phyloP scores from a whole-genome alignment of 23 tunicate species.

The Phallusia fumigata region DNA sequence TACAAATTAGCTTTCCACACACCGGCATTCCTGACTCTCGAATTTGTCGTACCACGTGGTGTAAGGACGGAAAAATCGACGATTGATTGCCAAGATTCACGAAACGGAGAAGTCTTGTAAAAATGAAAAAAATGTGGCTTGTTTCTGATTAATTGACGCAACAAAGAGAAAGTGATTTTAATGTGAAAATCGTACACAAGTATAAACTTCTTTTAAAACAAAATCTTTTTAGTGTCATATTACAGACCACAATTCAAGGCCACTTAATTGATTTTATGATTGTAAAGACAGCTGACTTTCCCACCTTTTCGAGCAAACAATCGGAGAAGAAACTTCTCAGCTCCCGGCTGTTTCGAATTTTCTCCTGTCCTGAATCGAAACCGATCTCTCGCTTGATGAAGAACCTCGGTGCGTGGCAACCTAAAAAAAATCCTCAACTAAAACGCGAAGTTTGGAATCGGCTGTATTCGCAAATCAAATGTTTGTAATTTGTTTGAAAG shows the following conservation, averaged over 20 bases:
- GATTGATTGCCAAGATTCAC: not conserved
- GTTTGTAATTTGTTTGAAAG: no score
- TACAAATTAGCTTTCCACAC: not conserved
- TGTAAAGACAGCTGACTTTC: no score
- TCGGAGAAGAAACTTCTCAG: not conserved
- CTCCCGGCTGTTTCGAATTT: not conserved
- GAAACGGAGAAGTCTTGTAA: not conserved
- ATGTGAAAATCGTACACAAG: no score
- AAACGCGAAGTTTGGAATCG: no score
- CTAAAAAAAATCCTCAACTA: not conserved
- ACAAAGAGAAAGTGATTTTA: no score
- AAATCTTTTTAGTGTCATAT: no score
- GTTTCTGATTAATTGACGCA: no score
- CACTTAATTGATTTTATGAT: no score
- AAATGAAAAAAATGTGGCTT: no score
- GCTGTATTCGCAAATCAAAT: no score
- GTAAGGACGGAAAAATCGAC: not conserved
- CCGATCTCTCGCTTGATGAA: not conserved
- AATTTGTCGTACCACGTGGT: slow-evolving; percentile 6
- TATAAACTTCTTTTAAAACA: no score
- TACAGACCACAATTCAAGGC: no score
- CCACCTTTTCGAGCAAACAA: not conserved
- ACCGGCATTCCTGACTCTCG: not conserved
- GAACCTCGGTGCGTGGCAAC: slow-evolving; percentile 3
- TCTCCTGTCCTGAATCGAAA: not conserved